Conservation (phyloP, 2,888 invertebrate species). For the Sabatieria punctata region DNA sequence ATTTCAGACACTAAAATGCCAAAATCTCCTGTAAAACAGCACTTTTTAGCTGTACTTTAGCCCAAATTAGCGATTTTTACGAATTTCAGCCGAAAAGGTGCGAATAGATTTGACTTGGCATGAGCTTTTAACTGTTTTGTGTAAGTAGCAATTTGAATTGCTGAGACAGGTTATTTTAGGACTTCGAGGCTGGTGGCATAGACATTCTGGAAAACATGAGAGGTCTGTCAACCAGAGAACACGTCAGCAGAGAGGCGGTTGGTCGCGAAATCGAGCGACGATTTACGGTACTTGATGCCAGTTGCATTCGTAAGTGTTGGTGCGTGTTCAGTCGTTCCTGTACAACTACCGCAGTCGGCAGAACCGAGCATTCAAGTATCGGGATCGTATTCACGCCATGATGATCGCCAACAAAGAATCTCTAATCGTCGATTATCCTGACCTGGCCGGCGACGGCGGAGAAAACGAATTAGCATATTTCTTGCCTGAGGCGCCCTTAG, state of each 20-base stretch:
- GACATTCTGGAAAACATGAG: constrained; percentile 95
- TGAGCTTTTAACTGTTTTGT: too few species aligned
- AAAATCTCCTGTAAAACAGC: too few species aligned
- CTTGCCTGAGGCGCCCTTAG: constrained; percentile 85
- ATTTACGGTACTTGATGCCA: constrained; percentile 47
- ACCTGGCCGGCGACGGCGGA: constrained; percentile 55
- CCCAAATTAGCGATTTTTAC: too few species aligned
- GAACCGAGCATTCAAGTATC: constrained; percentile 17
- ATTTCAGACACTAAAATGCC: too few species aligned
- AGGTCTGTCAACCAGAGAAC: constrained; percentile 80
- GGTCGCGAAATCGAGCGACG: constrained; percentile 86
- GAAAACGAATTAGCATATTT: constrained; percentile 91
- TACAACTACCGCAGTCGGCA: constrained; percentile 18
- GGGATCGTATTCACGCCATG: constrained; percentile 22
- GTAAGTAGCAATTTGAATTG: too few species aligned
- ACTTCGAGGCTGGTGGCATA: too few species aligned
- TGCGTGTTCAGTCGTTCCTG: constrained; percentile 20
- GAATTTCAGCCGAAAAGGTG: too few species aligned
- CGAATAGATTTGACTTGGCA: too few species aligned
- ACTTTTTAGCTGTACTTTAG: too few species aligned
- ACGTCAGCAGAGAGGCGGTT: constrained; percentile 89
- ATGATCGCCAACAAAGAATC: constrained; percentile 48
- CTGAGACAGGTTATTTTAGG: too few species aligned
- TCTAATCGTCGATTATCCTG: constrained; percentile 77
- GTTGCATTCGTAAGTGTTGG: too few species aligned